A percentile compares a stretch with the other conserved stretches of the same genome.
phyloP scores from a whole-genome alignment of 1,140 invertebrate species.

The Potamilus streckersoni region DNA sequence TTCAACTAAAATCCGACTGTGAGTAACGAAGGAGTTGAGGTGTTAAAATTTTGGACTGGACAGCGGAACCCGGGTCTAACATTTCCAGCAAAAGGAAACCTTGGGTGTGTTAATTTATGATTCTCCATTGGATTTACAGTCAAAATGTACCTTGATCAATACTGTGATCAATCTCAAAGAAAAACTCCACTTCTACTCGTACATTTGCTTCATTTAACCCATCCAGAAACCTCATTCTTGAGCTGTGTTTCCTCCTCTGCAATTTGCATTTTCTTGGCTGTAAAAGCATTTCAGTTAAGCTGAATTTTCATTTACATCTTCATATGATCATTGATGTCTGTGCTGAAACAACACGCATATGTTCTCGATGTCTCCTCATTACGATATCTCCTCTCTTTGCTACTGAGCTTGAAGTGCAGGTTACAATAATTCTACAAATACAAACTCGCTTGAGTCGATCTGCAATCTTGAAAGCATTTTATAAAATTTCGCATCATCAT shows the following conservation, averaged over 20 bases:
- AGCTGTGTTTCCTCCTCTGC: neutral
- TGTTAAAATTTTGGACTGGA: no score
- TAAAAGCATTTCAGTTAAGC: neutral
- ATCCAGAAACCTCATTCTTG: neutral
- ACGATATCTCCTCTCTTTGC: no score
- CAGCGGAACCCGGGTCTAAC: no score
- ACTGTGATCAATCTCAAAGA: neutral
- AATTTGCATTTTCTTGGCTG: neutral
- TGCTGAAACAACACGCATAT: neutral
- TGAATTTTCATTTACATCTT: neutral
- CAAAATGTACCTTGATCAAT: no score
- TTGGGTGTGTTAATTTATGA: no score
- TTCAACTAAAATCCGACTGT: no score
- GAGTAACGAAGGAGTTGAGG: no score
- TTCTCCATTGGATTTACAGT: no score
- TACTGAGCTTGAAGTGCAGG: no score
- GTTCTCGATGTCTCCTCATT: neutral
- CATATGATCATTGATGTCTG: neutral
- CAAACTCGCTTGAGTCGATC: conserved; percentile 11
- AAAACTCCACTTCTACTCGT: neutral
- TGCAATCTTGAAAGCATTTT: conserved; percentile 7
- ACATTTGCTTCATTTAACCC: neutral
- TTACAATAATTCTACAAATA: conserved; percentile 9
- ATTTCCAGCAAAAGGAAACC: no score
- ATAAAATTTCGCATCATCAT: conserved; percentile 1